Evolutionary conservation across 2,888 invertebrate species (phyloP), one percentile per base, ranked within the genome.

Genomic region (Microdon myrmicae): DNA sequence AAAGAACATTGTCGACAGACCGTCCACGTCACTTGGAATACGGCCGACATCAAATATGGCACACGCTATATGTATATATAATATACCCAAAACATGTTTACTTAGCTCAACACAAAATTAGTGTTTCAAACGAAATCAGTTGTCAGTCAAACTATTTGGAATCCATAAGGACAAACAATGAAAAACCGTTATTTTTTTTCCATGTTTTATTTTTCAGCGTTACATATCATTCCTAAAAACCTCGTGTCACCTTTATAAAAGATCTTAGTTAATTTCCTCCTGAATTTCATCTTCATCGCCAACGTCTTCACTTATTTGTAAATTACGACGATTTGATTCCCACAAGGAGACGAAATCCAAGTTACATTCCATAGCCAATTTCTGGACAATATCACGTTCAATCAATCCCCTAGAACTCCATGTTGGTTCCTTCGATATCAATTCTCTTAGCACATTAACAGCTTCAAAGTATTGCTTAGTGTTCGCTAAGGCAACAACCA

Each of bases 271-370:
- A n/a, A 79, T 69, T 26, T 75, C 79, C 55, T 78, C 79, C 60
- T 75, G 71, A 47, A 79, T 79, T 54, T 79, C 78, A 17, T 79
- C 78, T 20, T 76, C 74, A 9, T 55, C 67, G 0, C 67, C 67
- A 25, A 67, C 54, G 6, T 59, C 66, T 19, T 55, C 51, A 4
- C 51, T 49, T 4, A 39, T 23, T 1, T 56, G 60, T 3, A 58
- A 12, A 8, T 37, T 47, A 0, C 32, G 45, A 3, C 51, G 45
- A 1, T 76, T 75, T 3, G 76, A 75, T 12, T 74, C 75, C 80
- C 80, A 81, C 17, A 80, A 75, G 2, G 74, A 67, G 17, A 78
- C 74, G 49, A 79, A 79, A 44, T 81, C 81, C 35, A 81, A 66
- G 44, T 76, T 75, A 45, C 79, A 78, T 51, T 80, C 81, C 16